Evolutionary conservation across 2,797 vertebrate genomes (phyloP), one percentile per base, ranked within the genome.

Genomic region (Sebastes cheni): DNA sequence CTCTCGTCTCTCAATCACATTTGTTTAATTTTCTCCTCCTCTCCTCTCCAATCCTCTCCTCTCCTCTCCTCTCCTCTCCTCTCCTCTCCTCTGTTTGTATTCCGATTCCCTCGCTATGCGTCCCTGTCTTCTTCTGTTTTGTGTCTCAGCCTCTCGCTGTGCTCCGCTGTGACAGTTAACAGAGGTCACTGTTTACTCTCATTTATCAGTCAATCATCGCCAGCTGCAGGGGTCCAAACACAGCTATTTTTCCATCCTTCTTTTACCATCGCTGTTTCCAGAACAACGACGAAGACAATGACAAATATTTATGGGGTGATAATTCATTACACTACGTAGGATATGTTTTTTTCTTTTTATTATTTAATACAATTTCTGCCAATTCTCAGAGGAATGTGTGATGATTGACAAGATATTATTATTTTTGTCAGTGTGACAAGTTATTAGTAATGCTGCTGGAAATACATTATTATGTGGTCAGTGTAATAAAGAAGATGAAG

Each of bases 161-260:
- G 93, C 88, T 90, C 84, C 3, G 86, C 85, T 89, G 87, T 95
- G 95, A 96, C 95, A 95, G 93, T 87, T 90, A 95, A 87, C 95
- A 95, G 93, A 96, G 89, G 92, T 93, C 92, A 93, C 93, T 93
- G 94, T 94, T 95, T 95, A 93, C 92, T 92, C 91, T 91, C 92
- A 91, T 95, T 95, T 94, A 94, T 94, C 88, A 93, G 93, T 94
- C 94, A 95, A 94, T 95, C 94, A 92, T 89, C 84, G 65, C 42
- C 74, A 36, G 81, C 95, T 89, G 72, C 82, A 46, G 89, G 93
- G 76, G 70, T 84, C 88, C 90, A 82, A 80, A 82, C 83, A 56
- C 56, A 9, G 83, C 66, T 52, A 52, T 88, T 81, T 84, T 82
- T 87, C 79, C 75, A 71, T 80, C 72, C 64, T 34, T 79, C 72